Evolutionary conservation across 2,888 invertebrate species (phyloP), one percentile per base, ranked within the genome.

Genomic region (Diogma glabrata): DNA sequence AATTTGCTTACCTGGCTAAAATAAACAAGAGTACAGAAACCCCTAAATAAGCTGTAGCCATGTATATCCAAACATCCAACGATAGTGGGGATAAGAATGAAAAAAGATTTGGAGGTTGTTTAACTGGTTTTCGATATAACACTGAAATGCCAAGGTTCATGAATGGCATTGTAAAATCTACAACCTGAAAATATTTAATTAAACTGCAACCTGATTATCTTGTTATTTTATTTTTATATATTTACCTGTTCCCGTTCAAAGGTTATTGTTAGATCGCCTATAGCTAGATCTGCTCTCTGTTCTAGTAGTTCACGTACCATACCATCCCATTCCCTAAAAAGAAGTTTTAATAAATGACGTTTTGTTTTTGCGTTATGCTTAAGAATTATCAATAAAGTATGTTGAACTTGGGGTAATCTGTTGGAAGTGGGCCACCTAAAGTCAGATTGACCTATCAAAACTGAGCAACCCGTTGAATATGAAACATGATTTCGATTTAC

Each of bases 111-210:
- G 95, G 94, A 10, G 91, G 86, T 64, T 91, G 88, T 64, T 89
- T 89, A 61, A 87, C 87, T 16, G 97, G 94, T 63, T 92, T 93
- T 59, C 90, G 82, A 74, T 90, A 96, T 52, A 96, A 73, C 60
- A 99, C 95, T 53, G 94, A 93, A 60, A 96, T 96, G 51, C 97
- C 92, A 51, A 97, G 76, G 70, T 94, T 95, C 91, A 99, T 96
- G 70, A 97, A 99, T 1, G 99, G 99, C 81, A 95, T 95, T 20
- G 96, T 96, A 70, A 99, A 99, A 72, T 97, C 97, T 2, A 96
- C 94, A 51, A 83, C 81, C 58, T 74, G 17, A 26, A 53, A 49
- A n/a, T n/a, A n/a, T n/a, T n/a, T n/a, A n/a, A n/a, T n/a, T n/a
- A n/a, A n/a, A n/a, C n/a, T n/a, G n/a, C n/a, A n/a, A n/a, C n/a